phyloP scores from a whole-genome alignment of 2,888 invertebrate genomes.

The Eristalis pertinax region DNA sequence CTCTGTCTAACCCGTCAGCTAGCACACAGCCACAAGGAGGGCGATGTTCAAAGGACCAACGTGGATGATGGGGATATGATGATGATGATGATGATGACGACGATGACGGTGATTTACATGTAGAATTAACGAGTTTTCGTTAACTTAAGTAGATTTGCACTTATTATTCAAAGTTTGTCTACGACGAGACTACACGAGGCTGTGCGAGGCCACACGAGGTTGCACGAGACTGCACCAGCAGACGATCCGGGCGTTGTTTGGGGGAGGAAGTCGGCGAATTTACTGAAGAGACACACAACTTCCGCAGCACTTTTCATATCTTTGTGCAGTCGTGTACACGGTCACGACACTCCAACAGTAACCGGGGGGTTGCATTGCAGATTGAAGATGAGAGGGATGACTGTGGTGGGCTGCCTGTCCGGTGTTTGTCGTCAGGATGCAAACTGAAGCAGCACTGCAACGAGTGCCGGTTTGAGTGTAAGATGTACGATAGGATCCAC shows the following conservation, averaged over 20 bases:
- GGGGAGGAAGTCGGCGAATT: too few species aligned
- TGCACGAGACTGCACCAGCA: background rate
- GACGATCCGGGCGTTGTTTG: background rate
- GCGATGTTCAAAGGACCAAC: constrained; percentile 31
- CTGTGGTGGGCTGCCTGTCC: constrained; percentile 39
- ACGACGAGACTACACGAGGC: constrained; percentile 49
- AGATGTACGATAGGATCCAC: constrained; percentile 11
- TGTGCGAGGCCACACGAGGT: constrained; percentile 12
- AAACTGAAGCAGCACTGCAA: background rate
- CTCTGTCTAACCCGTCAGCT: background rate
- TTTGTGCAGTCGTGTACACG: constrained; percentile 57
- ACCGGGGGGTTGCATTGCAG: too few species aligned
- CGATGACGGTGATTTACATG: constrained; percentile 70
- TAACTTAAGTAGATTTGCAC: constrained; percentile 72
- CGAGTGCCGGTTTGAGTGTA: background rate
- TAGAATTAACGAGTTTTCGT: constrained; percentile 72
- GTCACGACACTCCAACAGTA: constrained; percentile 12
- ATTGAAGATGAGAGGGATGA: background rate
- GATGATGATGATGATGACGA: constrained; percentile 58
- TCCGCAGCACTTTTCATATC: constrained; percentile 65
- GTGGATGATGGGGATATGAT: constrained; percentile 48
- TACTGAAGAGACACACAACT: constrained; percentile 50
- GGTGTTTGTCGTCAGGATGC: constrained; percentile 38
- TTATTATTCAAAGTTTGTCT: constrained; percentile 72
- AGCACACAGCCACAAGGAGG: constrained; percentile 7